Base-by-base conservation (phyloP, 2,888 invertebrate genomes). In the Euzophera pinguis region DNA sequence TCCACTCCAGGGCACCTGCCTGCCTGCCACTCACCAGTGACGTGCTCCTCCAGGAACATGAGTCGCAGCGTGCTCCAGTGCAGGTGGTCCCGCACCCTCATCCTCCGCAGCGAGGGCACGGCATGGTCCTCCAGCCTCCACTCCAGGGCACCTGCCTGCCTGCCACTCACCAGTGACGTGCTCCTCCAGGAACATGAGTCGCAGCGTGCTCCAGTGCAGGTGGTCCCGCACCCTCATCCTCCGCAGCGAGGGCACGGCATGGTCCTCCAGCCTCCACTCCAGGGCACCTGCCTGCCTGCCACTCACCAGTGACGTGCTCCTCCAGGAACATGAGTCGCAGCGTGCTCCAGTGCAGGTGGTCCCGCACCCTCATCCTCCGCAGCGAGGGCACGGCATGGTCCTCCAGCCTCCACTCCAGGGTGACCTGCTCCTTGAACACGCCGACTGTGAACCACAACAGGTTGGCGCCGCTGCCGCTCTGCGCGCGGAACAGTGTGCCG, bases 401-500 rank as follows among this genome's bases (percentile, higher is more conserved):
- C 47, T 88, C 89, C 58, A 93, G 84, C 57, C 90, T 91, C 94
- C 94, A 96, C 60, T 93, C 92, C 49, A 95, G 88, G 1, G 94
- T 92, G 17, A 95, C 93, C 67, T 93, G 93, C 66, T 93, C 94
- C 62, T 91, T 91, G 78, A 92, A 94, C 55, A 94, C 93, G 54
- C 93, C 94, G 53, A 95, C 91, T 39, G 92, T 93, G 78, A 96
- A 95, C 84, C 79, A 78, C 61, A 63, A 48, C 32, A 45, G 27
- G 16, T 52, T 39, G 14, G 50, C 52, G 37, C 92, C 93, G 90
- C 29, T 62, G 53, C 78, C 92, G 58, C 89, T 85, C 63, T 92
- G 92, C 27, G 95, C 93, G 67, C 94, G 94, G 66, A 97, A 86
- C 29, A 96, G 73, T 1, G 95, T 95, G 53, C 97, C 97, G 62